Evolutionary conservation across 2,113 vertebrate genomes (phyloP).

Genomic region (Mormoops blainvillei): DNA sequence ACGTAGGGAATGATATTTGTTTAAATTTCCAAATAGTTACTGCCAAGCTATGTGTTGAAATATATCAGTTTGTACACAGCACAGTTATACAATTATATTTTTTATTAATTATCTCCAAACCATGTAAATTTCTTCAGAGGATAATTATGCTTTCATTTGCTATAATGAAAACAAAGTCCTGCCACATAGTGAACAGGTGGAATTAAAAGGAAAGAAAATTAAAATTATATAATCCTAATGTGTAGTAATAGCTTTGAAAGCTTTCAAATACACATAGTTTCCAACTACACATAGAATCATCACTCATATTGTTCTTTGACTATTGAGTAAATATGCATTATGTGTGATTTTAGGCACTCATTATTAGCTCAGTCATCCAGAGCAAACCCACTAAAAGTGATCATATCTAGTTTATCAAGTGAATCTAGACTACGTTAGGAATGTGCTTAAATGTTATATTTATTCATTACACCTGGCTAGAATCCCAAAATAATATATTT

Average conservation of each 20-base stretch:
- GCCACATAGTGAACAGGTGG: background rate
- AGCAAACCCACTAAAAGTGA: conserved; percentile 34
- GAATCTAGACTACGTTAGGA: background rate
- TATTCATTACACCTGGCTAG: conserved; percentile 32
- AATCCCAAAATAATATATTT: conserved; percentile 22
- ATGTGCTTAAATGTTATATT: conserved; percentile 22
- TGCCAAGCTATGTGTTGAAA: background rate
- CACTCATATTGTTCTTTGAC: background rate
- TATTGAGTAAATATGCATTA: background rate
- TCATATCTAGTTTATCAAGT: background rate
- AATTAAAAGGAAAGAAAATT: conserved; percentile 7
- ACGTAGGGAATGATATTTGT: background rate
- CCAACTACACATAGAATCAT: background rate
- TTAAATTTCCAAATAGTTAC: background rate
- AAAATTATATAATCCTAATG: background rate
- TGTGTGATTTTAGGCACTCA: background rate
- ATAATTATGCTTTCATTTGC: conserved; percentile 40
- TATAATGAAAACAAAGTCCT: conserved; percentile 25
- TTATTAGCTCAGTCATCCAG: conserved; percentile 33
- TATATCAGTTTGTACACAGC: conserved; percentile 26
- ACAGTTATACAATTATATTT: background rate
- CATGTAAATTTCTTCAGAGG: conserved; percentile 25
- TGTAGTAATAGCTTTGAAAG: background rate
- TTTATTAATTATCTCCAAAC: conserved; percentile 41
- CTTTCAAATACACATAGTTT: conserved; percentile 8